Evolutionary conservation across 2,113 vertebrate genomes (phyloP), one percentile per base, ranked within the genome.

Genomic region (Tyto alba): DNA sequence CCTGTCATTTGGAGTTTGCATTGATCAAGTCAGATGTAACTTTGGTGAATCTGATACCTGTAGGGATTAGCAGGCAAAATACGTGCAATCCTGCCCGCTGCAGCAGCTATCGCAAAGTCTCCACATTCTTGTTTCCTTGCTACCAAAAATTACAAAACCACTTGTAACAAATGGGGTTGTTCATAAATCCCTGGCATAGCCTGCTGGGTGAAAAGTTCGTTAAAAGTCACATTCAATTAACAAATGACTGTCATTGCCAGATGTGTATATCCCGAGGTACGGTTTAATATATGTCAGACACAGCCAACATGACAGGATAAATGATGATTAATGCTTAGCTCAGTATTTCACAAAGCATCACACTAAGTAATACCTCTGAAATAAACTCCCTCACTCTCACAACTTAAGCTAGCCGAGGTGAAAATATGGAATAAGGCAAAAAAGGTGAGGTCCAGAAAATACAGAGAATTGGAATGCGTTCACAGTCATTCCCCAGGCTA

Each of bases 181-280:
- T 91, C 34, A 71, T 69, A 77, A 94, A 82, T 48, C 41, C 47
- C 53, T 50, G 52, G 82, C 53, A 72, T 43, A 89, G 89, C 53
- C 63, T 94, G 16, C 40, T 92, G 53, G 72, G 84, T 81, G 77
- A 88, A 96, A 90, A 94, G 60, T 93, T 95, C 92, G 87, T 89
- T 78, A 83, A 66, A 96, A 96, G 90, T 94, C 94, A 89, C 85
- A 93, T 87, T 92, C 86, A 77, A 92, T 95, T 96, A 93, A 85
- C 56, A 89, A 97, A 47, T 76, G 16, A 75, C 74, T 92, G 79
- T 81, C 85, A 95, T 36, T 0, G 0, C 48, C 93, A 96, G 93
- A 93, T 89, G 77, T 85, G 38, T 63, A 38, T 94, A 52, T 92
- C 92, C 85, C 66, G 69, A 78, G 85, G 84, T 86, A 36, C 30